A percentile compares a stretch with the other conserved stretches of the same genome.
phyloP scores from a whole-genome alignment of 2,888 invertebrate species.

The Cryptocephalus primarius region DNA sequence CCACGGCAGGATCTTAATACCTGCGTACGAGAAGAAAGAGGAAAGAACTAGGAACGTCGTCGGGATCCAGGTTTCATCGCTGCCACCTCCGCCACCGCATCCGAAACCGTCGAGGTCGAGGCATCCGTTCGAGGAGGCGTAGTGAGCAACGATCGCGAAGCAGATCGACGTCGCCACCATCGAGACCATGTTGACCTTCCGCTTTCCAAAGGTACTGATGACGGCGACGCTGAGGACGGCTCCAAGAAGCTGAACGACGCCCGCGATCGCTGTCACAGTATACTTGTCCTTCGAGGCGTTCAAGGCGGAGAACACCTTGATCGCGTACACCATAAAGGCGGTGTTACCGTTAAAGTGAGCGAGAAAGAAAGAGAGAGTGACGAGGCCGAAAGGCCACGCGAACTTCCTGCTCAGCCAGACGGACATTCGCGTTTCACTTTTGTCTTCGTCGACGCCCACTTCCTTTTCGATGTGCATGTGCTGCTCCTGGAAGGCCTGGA shows the following conservation, averaged over 20 bases:
- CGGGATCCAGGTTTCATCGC: slow-evolving; percentile 60
- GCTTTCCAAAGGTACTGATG: slow-evolving; percentile 63
- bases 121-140: slow-evolving; percentile 33
- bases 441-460: not conserved
- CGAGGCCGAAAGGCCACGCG: slow-evolving; percentile 54
- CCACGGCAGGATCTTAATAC: slow-evolving; percentile 67
- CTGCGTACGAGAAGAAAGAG: slow-evolving; percentile 58
- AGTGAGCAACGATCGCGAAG: slow-evolving; percentile 49
- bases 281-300: slow-evolving; percentile 67
- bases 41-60: slow-evolving; percentile 51
- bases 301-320: slow-evolving; percentile 59
- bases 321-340: slow-evolving; percentile 62
- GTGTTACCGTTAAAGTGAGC: slow-evolving; percentile 68
- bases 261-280: slow-evolving; percentile 62
- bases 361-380: slow-evolving; percentile 57
- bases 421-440: slow-evolving; percentile 6
- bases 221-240: slow-evolving; percentile 52
- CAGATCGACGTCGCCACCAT: slow-evolving; percentile 55
- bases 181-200: slow-evolving; percentile 56
- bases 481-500: slow-evolving; percentile 38
- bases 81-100: not conserved
- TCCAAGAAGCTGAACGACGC: slow-evolving; percentile 58
- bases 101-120: slow-evolving; percentile 14
- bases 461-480: slow-evolving; percentile 3
- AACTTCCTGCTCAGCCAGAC: slow-evolving; percentile 47